A percentile compares a stretch with the other conserved stretches of the same genome.
These are phyloP conservation scores for Ormia ochracea DNA, from an alignment of 2,888 invertebrate species.

Conservation along the genomic window DNA sequence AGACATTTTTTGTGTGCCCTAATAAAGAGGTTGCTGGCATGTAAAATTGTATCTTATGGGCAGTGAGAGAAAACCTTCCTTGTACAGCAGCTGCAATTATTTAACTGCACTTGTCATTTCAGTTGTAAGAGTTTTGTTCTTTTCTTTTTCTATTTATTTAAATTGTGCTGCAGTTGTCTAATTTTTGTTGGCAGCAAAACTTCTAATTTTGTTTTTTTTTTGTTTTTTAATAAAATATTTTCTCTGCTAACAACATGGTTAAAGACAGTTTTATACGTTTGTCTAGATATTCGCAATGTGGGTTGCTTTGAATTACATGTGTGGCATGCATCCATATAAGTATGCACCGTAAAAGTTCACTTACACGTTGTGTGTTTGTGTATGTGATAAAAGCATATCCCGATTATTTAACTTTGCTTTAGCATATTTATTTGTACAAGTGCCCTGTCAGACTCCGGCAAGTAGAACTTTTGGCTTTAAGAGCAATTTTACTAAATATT, in stretches of 20 bases:
- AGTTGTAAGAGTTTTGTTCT: background rate
- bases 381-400: background rate
- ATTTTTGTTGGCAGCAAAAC: constrained; percentile 22
- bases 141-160: constrained; percentile 1
- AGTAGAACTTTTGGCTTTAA: constrained; percentile 17
- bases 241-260: constrained; percentile 17
- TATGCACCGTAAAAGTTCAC: background rate
- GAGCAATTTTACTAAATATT: constrained; percentile 30
- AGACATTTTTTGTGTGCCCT: background rate
- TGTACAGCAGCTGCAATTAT: constrained; percentile 28
- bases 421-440: background rate
- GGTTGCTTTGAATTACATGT: background rate
- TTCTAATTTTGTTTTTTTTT: background rate
- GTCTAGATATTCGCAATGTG: constrained; percentile 5
- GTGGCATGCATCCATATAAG: background rate
- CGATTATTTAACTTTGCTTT: constrained; percentile 30
- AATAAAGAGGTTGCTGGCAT: background rate
- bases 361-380: background rate
- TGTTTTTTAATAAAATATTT: constrained; percentile 2
- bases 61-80: constrained; percentile 30
- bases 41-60: constrained; percentile 19
- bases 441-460: background rate
- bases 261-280: constrained; percentile 28
- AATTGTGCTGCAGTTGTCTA: constrained; percentile 7
- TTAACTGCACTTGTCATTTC: constrained; percentile 25